Conservation (phyloP, 1,140 invertebrate species). For the Eufriesea mexicana region DNA sequence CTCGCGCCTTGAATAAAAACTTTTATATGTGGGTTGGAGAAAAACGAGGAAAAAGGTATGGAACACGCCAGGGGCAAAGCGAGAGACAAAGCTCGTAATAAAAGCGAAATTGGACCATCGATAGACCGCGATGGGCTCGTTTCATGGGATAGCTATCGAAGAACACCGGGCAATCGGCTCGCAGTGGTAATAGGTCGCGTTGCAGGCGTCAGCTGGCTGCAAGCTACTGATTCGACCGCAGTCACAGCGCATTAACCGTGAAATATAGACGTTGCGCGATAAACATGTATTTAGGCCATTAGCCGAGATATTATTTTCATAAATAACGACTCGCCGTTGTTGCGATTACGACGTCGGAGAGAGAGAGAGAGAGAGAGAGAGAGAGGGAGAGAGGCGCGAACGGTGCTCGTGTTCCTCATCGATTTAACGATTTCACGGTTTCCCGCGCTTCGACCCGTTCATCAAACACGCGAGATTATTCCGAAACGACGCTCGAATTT, state of each 20-base stretch:
- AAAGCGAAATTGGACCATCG: not conserved
- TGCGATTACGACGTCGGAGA: not conserved
- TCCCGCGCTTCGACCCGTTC: too few species aligned
- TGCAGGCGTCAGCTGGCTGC: constrained; percentile 17
- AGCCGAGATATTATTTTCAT: constrained; percentile 12
- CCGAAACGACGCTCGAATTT: too few species aligned
- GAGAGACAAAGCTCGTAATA: not conserved
- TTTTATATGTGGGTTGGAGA: not conserved
- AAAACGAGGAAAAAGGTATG: too few species aligned
- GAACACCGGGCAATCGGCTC: not conserved
- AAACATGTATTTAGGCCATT: not conserved
- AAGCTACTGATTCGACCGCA: constrained; percentile 13
- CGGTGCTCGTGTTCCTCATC: too few species aligned
- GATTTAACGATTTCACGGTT: not conserved
- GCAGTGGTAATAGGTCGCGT: not conserved
- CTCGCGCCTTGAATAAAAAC: too few species aligned
- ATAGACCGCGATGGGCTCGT: not conserved
- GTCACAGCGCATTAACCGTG: constrained; percentile 9
- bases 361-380: too few species aligned
- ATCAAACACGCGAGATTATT: too few species aligned
- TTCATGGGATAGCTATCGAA: not conserved
- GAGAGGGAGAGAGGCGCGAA: too few species aligned
- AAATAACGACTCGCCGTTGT: not conserved
- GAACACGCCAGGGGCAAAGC: not conserved
- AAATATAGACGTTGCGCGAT: constrained; percentile 10